phyloP scores from a whole-genome alignment of 2,888 invertebrate genomes.

The Nemoura dubitans region DNA sequence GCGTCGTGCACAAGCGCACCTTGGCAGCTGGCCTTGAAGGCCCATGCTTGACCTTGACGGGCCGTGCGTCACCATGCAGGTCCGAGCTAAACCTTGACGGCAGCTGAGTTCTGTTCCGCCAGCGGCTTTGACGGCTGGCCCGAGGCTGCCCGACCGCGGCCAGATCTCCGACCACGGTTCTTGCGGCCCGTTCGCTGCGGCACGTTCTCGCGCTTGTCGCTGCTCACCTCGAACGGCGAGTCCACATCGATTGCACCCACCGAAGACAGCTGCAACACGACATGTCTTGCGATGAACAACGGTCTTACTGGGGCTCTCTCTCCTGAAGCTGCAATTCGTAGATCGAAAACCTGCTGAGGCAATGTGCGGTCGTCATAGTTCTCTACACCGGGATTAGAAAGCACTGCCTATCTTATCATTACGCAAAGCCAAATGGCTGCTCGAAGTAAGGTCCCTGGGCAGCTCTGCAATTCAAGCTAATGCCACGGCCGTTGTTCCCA shows the following conservation, averaged over 20 bases:
- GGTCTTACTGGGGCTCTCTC: too few species aligned
- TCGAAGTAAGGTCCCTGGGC: too few species aligned
- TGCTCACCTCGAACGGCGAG: conserved; percentile 66
- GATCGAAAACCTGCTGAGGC: too few species aligned
- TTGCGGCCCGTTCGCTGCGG: conserved; percentile 58
- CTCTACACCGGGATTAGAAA: too few species aligned
- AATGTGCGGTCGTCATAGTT: too few species aligned
- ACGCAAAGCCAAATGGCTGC: too few species aligned
- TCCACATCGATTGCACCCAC: conserved; percentile 56
- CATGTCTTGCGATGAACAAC: background rate
- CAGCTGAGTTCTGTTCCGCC: conserved; percentile 53
- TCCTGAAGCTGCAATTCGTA: too few species aligned
- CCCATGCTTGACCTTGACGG: conserved; percentile 37
- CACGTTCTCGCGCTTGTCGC: conserved; percentile 68
- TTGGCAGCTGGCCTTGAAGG: background rate
- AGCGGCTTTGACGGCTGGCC: conserved; percentile 52
- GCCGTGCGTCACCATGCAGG: background rate
- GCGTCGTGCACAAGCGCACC: conserved; percentile 1
- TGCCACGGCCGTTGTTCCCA: too few species aligned
- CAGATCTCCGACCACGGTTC: conserved; percentile 58
- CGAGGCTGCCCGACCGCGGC: conserved; percentile 59
- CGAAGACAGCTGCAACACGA: conserved; percentile 49
- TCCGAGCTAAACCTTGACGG: conserved; percentile 7
- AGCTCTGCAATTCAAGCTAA: too few species aligned
- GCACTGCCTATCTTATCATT: too few species aligned